These are phyloP conservation scores for Trachelus iudaicus DNA, from an alignment of 2,888 invertebrate species.

Conservation along the genomic window DNA sequence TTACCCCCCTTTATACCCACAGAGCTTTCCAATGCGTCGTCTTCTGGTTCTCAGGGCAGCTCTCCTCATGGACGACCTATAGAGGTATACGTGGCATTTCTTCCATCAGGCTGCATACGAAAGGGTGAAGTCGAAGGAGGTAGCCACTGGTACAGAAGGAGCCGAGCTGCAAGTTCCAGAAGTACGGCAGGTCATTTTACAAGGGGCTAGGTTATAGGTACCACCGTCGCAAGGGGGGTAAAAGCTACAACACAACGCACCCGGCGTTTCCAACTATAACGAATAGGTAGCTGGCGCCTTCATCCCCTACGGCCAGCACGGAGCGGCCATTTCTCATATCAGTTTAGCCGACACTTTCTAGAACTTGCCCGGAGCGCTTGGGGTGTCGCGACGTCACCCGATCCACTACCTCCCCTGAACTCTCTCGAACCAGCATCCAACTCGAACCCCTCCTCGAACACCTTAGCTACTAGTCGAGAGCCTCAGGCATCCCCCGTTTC, in stretches of 20 bases:
- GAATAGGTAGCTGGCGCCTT: constrained; percentile 54
- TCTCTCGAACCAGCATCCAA: neutral
- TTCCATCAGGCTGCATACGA: neutral
- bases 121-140: neutral
- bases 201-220: neutral
- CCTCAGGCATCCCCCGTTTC: constrained; percentile 7
- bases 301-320: constrained; percentile 63
- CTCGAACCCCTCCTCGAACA: neutral
- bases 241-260: constrained; percentile 11
- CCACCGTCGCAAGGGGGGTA: neutral
- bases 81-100: neutral
- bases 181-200: neutral
- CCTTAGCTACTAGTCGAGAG: constrained; percentile 1
- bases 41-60: neutral
- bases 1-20: constrained; percentile 17
- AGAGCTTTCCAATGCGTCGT: constrained; percentile 27
- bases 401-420: constrained; percentile 43
- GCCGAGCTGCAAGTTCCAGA: neutral
- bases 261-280: constrained; percentile 53
- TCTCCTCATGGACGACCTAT: neutral
- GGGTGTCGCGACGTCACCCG: constrained; percentile 59
- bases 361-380: constrained; percentile 57
- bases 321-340: constrained; percentile 64
- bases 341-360: constrained; percentile 65
- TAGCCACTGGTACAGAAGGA: neutral